phyloP scores from a whole-genome alignment of 2,113 vertebrate genomes.

The Hippocampus abdominalis region DNA sequence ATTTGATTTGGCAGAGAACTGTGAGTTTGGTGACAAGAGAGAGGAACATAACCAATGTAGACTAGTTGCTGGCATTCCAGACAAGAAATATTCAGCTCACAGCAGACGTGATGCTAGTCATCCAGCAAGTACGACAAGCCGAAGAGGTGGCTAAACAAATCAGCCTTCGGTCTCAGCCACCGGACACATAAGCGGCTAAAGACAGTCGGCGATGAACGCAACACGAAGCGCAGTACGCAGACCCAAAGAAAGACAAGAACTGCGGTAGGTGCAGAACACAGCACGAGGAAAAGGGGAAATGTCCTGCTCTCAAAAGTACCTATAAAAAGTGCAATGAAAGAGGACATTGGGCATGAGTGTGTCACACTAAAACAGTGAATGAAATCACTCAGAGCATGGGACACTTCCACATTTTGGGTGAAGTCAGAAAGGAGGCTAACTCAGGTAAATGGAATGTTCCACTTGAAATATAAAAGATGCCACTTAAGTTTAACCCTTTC shows the following conservation, averaged over 20 bases:
- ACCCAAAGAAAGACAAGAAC: background rate
- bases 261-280: background rate
- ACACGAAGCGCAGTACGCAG: background rate
- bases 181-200: background rate
- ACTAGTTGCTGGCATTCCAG: background rate
- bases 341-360: background rate
- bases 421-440: background rate
- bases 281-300: background rate
- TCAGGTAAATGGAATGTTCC: background rate
- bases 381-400: background rate
- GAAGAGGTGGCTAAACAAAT: background rate
- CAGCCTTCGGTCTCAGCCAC: background rate
- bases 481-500: background rate
- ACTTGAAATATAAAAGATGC: background rate
- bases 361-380: background rate
- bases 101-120: background rate
- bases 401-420: background rate
- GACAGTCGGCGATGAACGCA: background rate
- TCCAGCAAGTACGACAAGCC: background rate
- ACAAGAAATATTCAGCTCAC: background rate
- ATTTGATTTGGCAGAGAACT: background rate
- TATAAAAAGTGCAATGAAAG: background rate
- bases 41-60: background rate
- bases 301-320: background rate
- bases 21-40: background rate